A percentile compares a stretch with the other conserved stretches of the same genome.
Evolutionary conservation across 2,888 invertebrate species (phyloP).

Genomic region (Epinotia ramella): DNA sequence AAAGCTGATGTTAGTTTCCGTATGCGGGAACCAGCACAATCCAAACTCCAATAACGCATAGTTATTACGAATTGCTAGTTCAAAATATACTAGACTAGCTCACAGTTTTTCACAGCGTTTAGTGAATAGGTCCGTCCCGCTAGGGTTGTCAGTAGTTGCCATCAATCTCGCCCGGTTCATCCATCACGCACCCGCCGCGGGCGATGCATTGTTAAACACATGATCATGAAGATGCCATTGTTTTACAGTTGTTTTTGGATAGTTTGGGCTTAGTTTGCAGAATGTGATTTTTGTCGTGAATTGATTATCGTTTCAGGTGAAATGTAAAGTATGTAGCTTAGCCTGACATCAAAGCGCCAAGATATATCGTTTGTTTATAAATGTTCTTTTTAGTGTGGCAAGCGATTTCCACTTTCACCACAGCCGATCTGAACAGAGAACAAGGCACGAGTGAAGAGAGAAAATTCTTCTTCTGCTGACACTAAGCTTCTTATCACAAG

Average conservation of each 20-base stretch:
- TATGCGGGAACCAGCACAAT: conserved; percentile 4
- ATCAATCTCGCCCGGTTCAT: conserved; percentile 18
- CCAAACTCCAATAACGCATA: background rate
- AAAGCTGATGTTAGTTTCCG: background rate
- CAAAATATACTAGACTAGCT: background rate
- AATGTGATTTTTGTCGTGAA: background rate
- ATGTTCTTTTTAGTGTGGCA: no score
- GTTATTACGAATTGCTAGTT: background rate
- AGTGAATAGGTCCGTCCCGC: background rate
- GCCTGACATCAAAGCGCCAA: no score
- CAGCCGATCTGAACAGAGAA: no score
- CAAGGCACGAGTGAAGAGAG: no score
- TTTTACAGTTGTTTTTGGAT: conserved; percentile 16
- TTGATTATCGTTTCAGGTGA: no score
- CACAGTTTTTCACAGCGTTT: background rate
- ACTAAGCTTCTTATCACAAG: no score
- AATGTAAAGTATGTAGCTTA: no score
- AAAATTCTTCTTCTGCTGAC: no score
- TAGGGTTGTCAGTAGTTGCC: conserved; percentile 8
- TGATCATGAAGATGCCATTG: conserved; percentile 21
- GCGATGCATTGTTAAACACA: conserved; percentile 21
- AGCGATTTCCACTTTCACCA: no score
- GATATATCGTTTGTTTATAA: no score
- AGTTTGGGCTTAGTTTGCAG: conserved; percentile 11
- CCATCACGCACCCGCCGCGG: conserved; percentile 14